These are phyloP conservation scores for Chrysina gloriosa DNA, from an alignment of 2,888 invertebrate species.

Conservation along the genomic window DNA sequence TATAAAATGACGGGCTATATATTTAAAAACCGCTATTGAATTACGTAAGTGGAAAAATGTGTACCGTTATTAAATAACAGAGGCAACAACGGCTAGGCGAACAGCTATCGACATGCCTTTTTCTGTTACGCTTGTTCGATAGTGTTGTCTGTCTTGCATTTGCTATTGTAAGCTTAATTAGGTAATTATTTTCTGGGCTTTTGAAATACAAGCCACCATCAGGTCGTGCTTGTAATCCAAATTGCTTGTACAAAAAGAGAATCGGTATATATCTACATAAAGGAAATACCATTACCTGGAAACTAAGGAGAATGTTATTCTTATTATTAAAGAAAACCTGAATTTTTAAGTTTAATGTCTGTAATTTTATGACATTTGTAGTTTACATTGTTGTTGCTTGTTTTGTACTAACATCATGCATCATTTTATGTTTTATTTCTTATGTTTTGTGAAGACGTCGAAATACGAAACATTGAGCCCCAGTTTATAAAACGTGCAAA, in stretches of 20 bases:
- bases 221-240: background rate
- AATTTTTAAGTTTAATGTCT: no score
- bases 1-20: slow-evolving; percentile 17
- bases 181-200: background rate
- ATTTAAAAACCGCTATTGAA: slow-evolving; percentile 28
- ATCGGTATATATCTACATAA: background rate
- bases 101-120: slow-evolving; percentile 7
- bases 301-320: no score
- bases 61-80: slow-evolving; percentile 19
- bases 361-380: no score
- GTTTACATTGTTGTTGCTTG: no score
- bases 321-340: no score
- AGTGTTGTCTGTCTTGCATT: background rate
- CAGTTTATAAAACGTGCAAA: no score
- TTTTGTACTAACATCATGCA: no score
- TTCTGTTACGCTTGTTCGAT: background rate
- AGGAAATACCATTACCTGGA: no score
- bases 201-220: background rate
- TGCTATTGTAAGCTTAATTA: slow-evolving; percentile 2
- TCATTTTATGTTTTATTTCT: no score
- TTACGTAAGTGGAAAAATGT: slow-evolving; percentile 15
- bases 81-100: background rate
- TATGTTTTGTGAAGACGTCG: no score
- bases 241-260: background rate
- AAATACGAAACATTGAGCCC: no score